A percentile compares a stretch with the other conserved stretches of the same genome.
Conservation (phyloP, 2,797 vertebrate genomes). For the Cheirogaleus major region DNA sequence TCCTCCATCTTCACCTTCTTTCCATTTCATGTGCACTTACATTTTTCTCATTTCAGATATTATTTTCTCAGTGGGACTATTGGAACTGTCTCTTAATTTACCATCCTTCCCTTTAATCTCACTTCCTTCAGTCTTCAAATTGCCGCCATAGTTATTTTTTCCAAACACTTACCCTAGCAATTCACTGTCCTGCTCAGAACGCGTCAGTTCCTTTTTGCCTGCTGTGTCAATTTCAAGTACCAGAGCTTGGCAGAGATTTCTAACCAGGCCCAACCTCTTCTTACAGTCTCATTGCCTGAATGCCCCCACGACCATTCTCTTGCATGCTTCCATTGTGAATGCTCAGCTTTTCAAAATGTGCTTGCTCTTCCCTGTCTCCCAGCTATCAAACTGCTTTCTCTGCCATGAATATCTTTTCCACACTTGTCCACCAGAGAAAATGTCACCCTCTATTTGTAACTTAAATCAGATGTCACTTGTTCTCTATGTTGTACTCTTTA, state of each 20-base stretch:
- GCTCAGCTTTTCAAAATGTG: not conserved
- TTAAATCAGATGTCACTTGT: not conserved
- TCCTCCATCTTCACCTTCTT: not conserved
- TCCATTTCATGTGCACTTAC: not conserved
- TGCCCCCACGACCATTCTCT: not conserved
- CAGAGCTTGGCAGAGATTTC: not conserved
- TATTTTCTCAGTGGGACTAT: not conserved
- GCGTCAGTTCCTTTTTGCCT: not conserved
- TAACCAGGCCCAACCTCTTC: not conserved
- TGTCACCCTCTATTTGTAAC: not conserved
- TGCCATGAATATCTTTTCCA: not conserved
- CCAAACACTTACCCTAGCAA: not conserved
- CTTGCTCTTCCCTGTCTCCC: not conserved
- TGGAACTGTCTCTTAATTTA: not conserved
- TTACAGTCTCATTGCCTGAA: not conserved
- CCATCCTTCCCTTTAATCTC: not conserved
- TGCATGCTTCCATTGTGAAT: not conserved
- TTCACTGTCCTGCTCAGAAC: not conserved
- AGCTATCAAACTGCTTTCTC: not conserved
- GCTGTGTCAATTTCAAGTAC: not conserved
- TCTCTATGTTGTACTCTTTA: not conserved
- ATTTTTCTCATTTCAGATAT: not conserved
- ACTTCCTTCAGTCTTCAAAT: not conserved
- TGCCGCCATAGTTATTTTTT: not conserved
- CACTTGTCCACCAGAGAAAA: not conserved